Conservation (phyloP, 2,113 vertebrate species). For the Caloenas nicobarica region DNA sequence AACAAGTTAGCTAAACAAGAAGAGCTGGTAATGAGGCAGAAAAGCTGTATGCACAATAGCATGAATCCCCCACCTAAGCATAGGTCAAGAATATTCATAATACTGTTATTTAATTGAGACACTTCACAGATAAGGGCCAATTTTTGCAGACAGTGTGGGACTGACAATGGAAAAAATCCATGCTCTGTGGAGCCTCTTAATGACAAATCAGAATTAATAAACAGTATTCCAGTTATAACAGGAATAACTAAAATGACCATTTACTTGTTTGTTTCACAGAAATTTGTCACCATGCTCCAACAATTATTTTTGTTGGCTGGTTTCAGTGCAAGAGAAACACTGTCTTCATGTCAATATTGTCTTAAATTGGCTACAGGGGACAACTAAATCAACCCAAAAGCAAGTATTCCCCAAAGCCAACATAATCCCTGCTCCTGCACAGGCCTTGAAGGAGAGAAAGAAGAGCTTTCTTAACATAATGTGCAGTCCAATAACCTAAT, state of each 20-base stretch:
- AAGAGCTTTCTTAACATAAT: neutral
- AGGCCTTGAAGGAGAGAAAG: rapidly evolving
- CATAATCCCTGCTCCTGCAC: neutral
- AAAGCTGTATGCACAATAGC: neutral
- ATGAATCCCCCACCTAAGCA: neutral
- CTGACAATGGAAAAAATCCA: constrained; percentile 12
- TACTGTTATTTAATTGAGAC: neutral
- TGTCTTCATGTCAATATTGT: neutral
- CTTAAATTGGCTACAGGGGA: neutral
- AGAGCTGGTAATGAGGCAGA: constrained; percentile 17
- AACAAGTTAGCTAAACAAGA: constrained; percentile 28
- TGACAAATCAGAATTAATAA: neutral
- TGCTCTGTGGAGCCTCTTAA: neutral
- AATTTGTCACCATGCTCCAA: neutral
- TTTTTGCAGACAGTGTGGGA: neutral
- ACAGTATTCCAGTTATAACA: neutral
- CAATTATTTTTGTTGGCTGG: neutral
- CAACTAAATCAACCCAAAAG: neutral
- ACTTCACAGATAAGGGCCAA: neutral
- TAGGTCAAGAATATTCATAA: neutral
- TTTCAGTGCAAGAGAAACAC: neutral
- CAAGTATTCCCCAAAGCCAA: neutral
- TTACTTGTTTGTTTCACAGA: neutral
- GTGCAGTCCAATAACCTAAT: neutral
- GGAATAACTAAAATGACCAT: neutral